Evolutionary conservation across 2,888 invertebrate genomes (phyloP).

Genomic region (Ophraella communa): DNA sequence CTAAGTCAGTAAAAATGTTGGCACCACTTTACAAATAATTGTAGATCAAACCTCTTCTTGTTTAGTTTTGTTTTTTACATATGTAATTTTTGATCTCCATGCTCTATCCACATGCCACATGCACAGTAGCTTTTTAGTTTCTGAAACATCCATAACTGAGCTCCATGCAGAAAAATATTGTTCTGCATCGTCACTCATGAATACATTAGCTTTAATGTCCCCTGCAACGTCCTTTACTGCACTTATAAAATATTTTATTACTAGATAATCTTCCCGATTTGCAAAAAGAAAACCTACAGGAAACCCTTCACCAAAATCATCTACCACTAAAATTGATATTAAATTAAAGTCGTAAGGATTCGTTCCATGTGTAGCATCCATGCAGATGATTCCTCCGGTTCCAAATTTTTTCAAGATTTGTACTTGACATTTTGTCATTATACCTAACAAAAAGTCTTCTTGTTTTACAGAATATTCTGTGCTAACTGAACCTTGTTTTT

Average conservation of each 20-base stretch:
- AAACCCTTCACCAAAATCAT: no score
- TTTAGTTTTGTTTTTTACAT: no score
- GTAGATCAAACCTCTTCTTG: no score
- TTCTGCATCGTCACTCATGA: not conserved
- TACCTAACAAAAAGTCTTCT: not conserved
- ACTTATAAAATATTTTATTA: not conserved
- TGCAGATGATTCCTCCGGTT: not conserved
- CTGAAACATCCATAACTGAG: no score
- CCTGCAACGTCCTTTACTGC: not conserved
- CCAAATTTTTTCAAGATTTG: not conserved
- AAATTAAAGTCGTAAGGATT: no score
- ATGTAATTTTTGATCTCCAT: no score
- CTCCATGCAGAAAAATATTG: no score
- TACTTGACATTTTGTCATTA: not conserved
- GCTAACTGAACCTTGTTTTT: not conserved
- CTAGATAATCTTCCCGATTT: not conserved
- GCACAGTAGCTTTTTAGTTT: no score
- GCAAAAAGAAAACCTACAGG: not conserved
- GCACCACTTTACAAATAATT: no score
- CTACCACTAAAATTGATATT: no score
- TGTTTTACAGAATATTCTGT: not conserved
- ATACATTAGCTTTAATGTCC: not conserved
- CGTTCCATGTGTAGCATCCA: not conserved
- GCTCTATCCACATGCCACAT: no score
- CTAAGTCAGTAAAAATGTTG: no score